These are phyloP conservation scores for Polydrusus cervinus DNA, from an alignment of 2,888 invertebrate species.

Conservation along the genomic window DNA sequence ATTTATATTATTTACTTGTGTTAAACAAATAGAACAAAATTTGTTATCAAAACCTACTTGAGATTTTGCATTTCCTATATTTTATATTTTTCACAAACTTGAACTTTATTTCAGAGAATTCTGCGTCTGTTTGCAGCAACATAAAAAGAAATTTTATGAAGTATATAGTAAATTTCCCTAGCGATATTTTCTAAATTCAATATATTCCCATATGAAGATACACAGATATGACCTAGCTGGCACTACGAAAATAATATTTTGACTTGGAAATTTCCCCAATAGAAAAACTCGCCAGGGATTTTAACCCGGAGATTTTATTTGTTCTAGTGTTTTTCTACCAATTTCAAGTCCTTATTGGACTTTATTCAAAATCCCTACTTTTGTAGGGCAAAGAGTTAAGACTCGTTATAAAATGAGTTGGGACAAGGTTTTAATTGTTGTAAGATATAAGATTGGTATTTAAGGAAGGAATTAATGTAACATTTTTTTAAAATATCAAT, in stretches of 20 bases:
- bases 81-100: neutral
- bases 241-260: slow-evolving; percentile 39
- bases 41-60: too few relatives aligned
- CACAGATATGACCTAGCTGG: slow-evolving; percentile 34
- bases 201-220: slow-evolving; percentile 43
- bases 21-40: too few relatives aligned
- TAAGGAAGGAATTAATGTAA: too few relatives aligned
- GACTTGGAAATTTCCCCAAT: slow-evolving; percentile 19
- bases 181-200: slow-evolving; percentile 39
- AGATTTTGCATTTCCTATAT: too few relatives aligned
- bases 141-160: slow-evolving; percentile 33
- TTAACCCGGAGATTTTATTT: slow-evolving; percentile 32
- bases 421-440: too few relatives aligned
- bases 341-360: slow-evolving; percentile 22
- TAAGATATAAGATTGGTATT: too few relatives aligned
- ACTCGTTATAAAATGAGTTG: neutral
- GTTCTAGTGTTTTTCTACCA: slow-evolving; percentile 11
- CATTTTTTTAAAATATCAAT: too few relatives aligned
- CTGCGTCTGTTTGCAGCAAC: slow-evolving; percentile 11
- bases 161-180: slow-evolving; percentile 33
- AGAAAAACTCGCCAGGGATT: slow-evolving; percentile 32
- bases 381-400: neutral
- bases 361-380: slow-evolving; percentile 12
- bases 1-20: too few relatives aligned
- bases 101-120: slow-evolving; percentile 5